A percentile compares a stretch with the other conserved stretches of the same genome.
Conservation (phyloP, 2,888 invertebrate genomes). For the Hydrotaea diabolus region DNA sequence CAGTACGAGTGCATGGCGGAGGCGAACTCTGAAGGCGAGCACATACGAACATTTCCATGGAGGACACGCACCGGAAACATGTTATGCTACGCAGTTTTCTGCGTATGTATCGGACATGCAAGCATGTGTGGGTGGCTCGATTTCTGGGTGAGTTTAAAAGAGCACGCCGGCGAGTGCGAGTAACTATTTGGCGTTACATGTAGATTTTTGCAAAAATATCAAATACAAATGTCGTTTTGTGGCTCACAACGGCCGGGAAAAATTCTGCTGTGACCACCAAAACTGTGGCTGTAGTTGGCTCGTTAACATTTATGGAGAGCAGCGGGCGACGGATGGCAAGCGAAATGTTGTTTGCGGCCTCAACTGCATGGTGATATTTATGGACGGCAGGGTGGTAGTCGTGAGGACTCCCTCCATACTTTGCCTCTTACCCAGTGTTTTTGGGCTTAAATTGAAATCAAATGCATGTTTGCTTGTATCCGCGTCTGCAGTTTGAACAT, state of each 20-base stretch:
- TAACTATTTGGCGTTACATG: slow-evolving; percentile 39
- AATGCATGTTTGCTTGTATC: slow-evolving; percentile 9
- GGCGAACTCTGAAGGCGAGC: background rate
- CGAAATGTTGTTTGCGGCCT: slow-evolving; percentile 33
- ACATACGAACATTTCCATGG: background rate
- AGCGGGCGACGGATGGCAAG: background rate
- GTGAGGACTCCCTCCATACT: background rate
- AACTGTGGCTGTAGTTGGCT: slow-evolving; percentile 17
- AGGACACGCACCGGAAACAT: slow-evolving; percentile 39
- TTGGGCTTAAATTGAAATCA: slow-evolving; percentile 50
- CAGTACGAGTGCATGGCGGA: background rate
- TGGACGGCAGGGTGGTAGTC: background rate
- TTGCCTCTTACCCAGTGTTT: background rate
- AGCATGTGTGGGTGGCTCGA: background rate
- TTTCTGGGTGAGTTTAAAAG: background rate
- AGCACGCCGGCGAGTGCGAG: slow-evolving; percentile 16
- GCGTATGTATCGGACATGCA: background rate
- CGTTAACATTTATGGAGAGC: background rate
- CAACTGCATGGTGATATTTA: background rate
- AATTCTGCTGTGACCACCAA: slow-evolving; percentile 34
- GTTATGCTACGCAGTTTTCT: slow-evolving; percentile 41
- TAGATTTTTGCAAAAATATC: slow-evolving; percentile 39
- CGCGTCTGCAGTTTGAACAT: background rate
- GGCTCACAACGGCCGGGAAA: slow-evolving; percentile 30
- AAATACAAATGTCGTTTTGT: slow-evolving; percentile 63